Conservation (phyloP, 2,888 invertebrate species). For the Cistogaster globosa region DNA sequence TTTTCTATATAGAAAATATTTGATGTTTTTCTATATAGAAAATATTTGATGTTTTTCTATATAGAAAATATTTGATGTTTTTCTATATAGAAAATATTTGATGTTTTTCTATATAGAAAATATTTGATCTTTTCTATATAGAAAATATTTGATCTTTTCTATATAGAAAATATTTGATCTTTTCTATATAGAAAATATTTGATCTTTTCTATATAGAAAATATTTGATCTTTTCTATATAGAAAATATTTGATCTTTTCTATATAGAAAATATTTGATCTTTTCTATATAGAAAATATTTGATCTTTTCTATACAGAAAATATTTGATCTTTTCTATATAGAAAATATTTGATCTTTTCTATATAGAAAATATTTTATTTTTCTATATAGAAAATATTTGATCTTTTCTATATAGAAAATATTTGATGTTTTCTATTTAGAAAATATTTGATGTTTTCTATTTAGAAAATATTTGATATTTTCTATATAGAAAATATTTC, state of each 20-base stretch:
- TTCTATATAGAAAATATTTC: not conserved
- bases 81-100: conserved; percentile 5
- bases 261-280: not conserved
- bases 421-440: not conserved
- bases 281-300: conserved; percentile 13
- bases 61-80: too few species aligned
- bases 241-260: conserved; percentile 1
- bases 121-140: too few species aligned
- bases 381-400: not conserved
- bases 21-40: conserved; percentile 10
- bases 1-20: too few species aligned
- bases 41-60: not conserved
- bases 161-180: conserved; percentile 3
- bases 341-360: not conserved
- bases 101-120: conserved; percentile 1
- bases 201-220: not conserved
- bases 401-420: not conserved
- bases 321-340: not conserved
- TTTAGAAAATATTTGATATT: not conserved
- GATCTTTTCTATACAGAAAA: not conserved
- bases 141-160: conserved; percentile 2
- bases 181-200: conserved; percentile 4
- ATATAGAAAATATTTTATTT: not conserved
- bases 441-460: not conserved
- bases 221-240: not conserved